Conservation (phyloP, 2,888 invertebrate genomes). For the Steinernema scapterisci region DNA sequence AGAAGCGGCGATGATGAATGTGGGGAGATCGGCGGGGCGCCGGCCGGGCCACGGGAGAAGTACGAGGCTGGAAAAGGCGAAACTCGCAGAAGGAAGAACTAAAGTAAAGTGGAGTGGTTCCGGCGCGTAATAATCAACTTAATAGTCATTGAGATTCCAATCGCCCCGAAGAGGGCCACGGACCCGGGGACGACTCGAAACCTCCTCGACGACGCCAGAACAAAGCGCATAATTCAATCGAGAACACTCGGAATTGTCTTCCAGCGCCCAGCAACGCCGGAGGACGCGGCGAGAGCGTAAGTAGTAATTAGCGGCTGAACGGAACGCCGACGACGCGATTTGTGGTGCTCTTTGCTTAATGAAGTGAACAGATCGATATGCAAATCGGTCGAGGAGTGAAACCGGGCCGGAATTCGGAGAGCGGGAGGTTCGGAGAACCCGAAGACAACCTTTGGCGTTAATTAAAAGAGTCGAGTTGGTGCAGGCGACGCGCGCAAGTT, state of each 20-base stretch:
- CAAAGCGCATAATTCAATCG: slow-evolving; percentile 25
- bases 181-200: background rate
- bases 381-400: background rate
- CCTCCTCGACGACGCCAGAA: background rate
- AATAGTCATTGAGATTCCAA: slow-evolving; percentile 30
- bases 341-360: slow-evolving; percentile 30
- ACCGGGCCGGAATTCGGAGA: background rate
- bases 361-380: slow-evolving; percentile 24
- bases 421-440: no score
- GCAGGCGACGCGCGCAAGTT: slow-evolving; percentile 10
- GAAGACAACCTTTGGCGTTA: background rate
- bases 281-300: background rate
- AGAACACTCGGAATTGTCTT: slow-evolving; percentile 26
- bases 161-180: background rate
- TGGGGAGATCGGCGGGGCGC: no score
- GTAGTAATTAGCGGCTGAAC: slow-evolving; percentile 28
- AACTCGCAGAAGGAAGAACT: background rate
- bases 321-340: slow-evolving; percentile 15
- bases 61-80: background rate
- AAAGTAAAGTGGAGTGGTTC: slow-evolving; percentile 30
- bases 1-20: background rate
- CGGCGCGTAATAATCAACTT: slow-evolving; percentile 30
- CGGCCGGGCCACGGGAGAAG: background rate
- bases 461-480: background rate
- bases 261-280: background rate